A percentile compares a stretch with the other conserved stretches of the same genome.
These are phyloP conservation scores for Tinea semifulvella DNA, from an alignment of 2,888 invertebrate species.

Conservation along the genomic window DNA sequence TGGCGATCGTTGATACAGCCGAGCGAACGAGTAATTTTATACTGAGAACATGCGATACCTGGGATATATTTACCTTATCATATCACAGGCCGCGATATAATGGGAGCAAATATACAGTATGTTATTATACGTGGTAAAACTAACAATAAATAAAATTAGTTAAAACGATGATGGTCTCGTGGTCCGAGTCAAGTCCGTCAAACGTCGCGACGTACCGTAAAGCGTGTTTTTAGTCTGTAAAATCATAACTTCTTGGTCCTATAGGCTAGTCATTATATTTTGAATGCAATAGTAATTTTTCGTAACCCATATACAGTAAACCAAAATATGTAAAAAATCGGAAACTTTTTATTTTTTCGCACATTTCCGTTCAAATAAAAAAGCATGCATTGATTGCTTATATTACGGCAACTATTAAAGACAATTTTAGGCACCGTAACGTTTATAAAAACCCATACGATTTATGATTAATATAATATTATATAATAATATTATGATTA, in stretches of 20 bases:
- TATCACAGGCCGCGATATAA: slow-evolving; percentile 29
- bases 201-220: too few species aligned
- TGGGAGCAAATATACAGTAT: slow-evolving; percentile 6
- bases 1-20: slow-evolving; percentile 64
- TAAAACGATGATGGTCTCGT: too few species aligned
- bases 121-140: background rate
- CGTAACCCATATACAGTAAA: slow-evolving; percentile 3
- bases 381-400: background rate
- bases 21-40: slow-evolving; percentile 59
- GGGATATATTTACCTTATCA: slow-evolving; percentile 59
- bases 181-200: too few species aligned
- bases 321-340: slow-evolving; percentile 6
- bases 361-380: background rate
- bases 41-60: slow-evolving; percentile 56
- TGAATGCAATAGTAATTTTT: slow-evolving; percentile 3
- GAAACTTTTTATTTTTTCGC: slow-evolving; percentile 2
- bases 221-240: too few species aligned
- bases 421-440: background rate
- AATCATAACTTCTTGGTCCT: too few species aligned
- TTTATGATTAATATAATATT: background rate
- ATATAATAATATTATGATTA: too few species aligned
- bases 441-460: background rate
- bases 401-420: background rate
- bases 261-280: slow-evolving; percentile 1
- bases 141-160: too few species aligned